Base-by-base conservation (phyloP, 1,140 invertebrate genomes). In the Cyclina sinensis region DNA sequence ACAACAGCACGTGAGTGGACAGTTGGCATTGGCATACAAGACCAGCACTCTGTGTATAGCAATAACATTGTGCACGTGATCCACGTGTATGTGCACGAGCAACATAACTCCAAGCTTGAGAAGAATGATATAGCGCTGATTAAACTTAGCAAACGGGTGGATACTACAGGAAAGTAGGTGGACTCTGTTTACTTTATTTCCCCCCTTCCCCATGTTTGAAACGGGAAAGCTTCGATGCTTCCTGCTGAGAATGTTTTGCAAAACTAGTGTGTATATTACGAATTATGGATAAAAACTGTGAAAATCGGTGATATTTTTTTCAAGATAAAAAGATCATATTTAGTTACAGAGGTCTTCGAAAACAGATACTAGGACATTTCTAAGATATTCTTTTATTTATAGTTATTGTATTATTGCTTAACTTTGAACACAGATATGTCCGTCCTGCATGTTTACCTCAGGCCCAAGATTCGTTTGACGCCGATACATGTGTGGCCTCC, bases 101-200 rank as follows among this genome's bases (percentile, higher is more conserved):
- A 68, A 2, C 91, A 91, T 86, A 79, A 89, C 43, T 62, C 80
- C 0, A 73, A 62, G 9, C 85, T 46, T 21, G 85, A 90, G 57
- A 46, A 74, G 9, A 90, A 93, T 73, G 93, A 93, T 78, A 92
- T 94, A 35, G 93, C 92, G 18, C 68, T 93, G 14, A 39, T 94
- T 14, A 92, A 94, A 79, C 79, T 94, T 27, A 89, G 86, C 43
- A 91, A 91, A 51, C 85, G 87, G 0, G 59, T 94, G 0, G 90
- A 91, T 68, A 80, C 91, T 0, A 54, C 80, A 16, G 83, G 76
- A 73, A 79, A 14, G 86, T 80, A 86, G 2, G 65, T 51, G 7
- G 1, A 32, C n/a, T 27, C n/a, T n/a, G n/a, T n/a, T n/a, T n/a
- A n/a, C n/a, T n/a, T n/a, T n/a, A n/a, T n/a, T n/a, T n/a, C n/a